phyloP scores from a whole-genome alignment of 2,113 vertebrate genomes.

The Albula goreensis region DNA sequence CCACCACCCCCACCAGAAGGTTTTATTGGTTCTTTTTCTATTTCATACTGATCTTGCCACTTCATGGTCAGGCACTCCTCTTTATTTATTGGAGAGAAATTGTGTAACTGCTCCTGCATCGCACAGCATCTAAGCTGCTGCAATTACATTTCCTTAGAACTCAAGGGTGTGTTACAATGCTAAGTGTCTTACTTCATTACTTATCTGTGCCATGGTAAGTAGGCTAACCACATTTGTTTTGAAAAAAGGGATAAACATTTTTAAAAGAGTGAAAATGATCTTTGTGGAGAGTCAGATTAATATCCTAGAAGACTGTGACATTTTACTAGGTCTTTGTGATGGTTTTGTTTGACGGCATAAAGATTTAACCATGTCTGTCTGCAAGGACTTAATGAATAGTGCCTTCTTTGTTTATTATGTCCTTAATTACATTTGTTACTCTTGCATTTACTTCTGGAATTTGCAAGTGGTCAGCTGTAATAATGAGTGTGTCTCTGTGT shows the following conservation, averaged over 20 bases:
- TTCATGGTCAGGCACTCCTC: neutral
- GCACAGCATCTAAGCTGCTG: neutral
- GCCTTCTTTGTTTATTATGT: neutral
- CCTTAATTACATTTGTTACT: neutral
- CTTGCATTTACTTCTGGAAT: neutral
- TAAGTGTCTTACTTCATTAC: neutral
- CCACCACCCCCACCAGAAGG: neutral
- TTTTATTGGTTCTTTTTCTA: neutral
- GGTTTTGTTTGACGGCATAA: neutral
- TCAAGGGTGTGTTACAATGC: neutral
- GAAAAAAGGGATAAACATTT: neutral
- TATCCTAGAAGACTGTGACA: slow-evolving; percentile 12
- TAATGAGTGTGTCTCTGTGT: neutral
- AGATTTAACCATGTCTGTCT: neutral
- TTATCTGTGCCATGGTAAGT: neutral
- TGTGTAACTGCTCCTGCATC: neutral
- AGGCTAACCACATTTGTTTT: neutral
- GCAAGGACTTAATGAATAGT: neutral
- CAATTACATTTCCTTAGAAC: neutral
- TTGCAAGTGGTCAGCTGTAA: neutral
- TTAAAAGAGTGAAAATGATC: neutral
- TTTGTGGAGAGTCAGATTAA: neutral
- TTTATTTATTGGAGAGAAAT: slow-evolving; percentile 1
- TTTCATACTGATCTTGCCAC: neutral
- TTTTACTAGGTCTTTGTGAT: slow-evolving; percentile 14